Evolutionary conservation across 2,113 vertebrate genomes (phyloP).

Genomic region (Raja brachyura): DNA sequence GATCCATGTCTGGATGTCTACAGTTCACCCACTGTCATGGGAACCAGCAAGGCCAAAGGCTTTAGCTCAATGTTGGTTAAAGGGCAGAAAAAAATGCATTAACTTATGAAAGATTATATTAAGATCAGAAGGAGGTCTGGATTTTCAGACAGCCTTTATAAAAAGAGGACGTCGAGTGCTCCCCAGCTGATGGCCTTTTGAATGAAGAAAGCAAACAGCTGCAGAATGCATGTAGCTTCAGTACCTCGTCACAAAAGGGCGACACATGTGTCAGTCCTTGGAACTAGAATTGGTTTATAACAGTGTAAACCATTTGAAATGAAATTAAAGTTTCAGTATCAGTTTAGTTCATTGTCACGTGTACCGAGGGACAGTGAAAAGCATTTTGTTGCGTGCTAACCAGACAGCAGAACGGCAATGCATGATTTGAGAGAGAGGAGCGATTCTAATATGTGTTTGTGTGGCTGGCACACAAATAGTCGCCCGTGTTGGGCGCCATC

Average conservation of each 20-base stretch:
- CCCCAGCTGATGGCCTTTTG: slow-evolving; percentile 5
- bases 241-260: not conserved
- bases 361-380: no score
- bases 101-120: slow-evolving; percentile 25
- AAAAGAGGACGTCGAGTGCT: not conserved
- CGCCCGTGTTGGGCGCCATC: no score
- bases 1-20: slow-evolving; percentile 15
- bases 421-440: no score
- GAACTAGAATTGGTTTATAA: slow-evolving; percentile 9
- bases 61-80: slow-evolving; percentile 9
- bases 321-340: not conserved
- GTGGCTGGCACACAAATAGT: no score
- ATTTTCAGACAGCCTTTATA: slow-evolving; percentile 18
- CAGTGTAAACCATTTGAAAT: not conserved
- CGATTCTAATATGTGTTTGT: no score
- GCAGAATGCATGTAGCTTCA: not conserved
- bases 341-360: no score
- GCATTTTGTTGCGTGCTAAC: no score
- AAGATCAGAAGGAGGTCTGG: not conserved
- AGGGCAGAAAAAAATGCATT: not conserved
- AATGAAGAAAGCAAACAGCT: slow-evolving; percentile 24
- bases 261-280: not conserved
- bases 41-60: not conserved
- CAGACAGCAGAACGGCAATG: no score
- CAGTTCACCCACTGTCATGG: slow-evolving; percentile 11